phyloP scores from a whole-genome alignment of 2,888 invertebrate genomes.

The Mantis religiosa region DNA sequence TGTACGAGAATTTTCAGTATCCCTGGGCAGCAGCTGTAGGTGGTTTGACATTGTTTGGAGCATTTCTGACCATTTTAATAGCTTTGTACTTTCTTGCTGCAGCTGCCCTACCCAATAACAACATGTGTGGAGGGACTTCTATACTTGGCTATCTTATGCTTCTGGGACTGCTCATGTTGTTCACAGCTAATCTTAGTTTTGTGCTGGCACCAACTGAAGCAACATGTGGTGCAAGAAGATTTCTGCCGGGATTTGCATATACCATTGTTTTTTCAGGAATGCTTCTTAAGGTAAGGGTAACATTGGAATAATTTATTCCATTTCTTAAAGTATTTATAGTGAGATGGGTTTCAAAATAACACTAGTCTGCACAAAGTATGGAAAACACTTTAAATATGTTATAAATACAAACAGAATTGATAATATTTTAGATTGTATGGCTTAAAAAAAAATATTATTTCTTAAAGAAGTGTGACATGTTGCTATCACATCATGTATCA shows the following conservation, averaged over 20 bases:
- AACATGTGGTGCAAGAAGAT: slow-evolving; percentile 45
- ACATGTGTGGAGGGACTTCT: slow-evolving; percentile 32
- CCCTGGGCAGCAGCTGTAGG: slow-evolving; percentile 24
- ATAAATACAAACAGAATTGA: not conserved
- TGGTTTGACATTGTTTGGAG: slow-evolving; percentile 27
- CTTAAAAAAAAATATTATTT: no score
- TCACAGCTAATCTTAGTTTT: slow-evolving; percentile 36
- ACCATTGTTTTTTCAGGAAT: slow-evolving; percentile 44
- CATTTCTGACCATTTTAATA: slow-evolving; percentile 26
- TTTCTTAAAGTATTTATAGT: not conserved
- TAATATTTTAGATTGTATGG: no score
- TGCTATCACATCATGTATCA: no score
- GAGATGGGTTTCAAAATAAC: no score
- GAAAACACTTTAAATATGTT: no score
- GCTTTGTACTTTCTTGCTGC: slow-evolving; percentile 28
- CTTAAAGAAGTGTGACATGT: no score
- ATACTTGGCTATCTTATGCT: slow-evolving; percentile 46
- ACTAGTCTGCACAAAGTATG: no score
- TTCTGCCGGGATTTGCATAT: slow-evolving; percentile 45
- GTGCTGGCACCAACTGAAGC: slow-evolving; percentile 37
- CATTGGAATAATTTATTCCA: not conserved
- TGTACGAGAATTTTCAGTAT: slow-evolving; percentile 9
- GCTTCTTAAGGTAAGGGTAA: slow-evolving; percentile 39
- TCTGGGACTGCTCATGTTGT: slow-evolving; percentile 44
- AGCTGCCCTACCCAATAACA: slow-evolving; percentile 27